phyloP scores from a whole-genome alignment of 2,888 invertebrate genomes.

The Gari tellinella region DNA sequence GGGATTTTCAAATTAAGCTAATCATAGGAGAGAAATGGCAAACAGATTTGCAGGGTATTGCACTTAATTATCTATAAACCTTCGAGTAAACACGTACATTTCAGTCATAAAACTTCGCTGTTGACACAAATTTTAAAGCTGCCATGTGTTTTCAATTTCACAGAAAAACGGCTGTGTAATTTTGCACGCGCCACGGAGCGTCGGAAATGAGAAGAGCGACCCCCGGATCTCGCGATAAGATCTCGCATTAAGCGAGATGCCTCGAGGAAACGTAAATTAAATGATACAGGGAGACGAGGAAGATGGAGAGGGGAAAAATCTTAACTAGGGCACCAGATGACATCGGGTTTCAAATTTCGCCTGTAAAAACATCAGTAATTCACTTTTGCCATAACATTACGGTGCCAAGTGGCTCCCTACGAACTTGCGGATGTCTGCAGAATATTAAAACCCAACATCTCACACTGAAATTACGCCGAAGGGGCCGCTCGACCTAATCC shows the following conservation, averaged over 20 bases:
- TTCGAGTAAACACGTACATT: constrained; percentile 26
- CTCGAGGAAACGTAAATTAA: constrained; percentile 41
- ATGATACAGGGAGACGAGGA: constrained; percentile 36
- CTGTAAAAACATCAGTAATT: constrained; percentile 17
- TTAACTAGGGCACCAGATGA: constrained; percentile 51
- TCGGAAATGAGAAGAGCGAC: constrained; percentile 50
- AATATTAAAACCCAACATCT: neutral
- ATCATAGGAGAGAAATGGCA: constrained; percentile 19
- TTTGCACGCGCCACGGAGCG: constrained; percentile 59
- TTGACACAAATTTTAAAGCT: constrained; percentile 57
- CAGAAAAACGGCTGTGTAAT: constrained; percentile 45
- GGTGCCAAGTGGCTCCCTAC: constrained; percentile 33
- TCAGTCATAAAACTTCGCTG: constrained; percentile 29
- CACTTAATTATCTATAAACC: constrained; percentile 27
- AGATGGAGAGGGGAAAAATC: constrained; percentile 10
- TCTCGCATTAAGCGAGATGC: constrained; percentile 41
- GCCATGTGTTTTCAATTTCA: constrained; percentile 62
- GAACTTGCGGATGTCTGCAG: constrained; percentile 26
- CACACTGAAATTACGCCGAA: neutral
- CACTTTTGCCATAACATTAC: constrained; percentile 11
- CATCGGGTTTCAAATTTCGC: constrained; percentile 28
- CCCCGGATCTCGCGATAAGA: constrained; percentile 40
- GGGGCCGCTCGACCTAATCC: too few relatives aligned
- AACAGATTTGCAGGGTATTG: too few relatives aligned
- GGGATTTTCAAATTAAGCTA: constrained; percentile 1